Evolutionary conservation across 2,888 invertebrate species (phyloP).

Genomic region (Cantharis lateralis): DNA sequence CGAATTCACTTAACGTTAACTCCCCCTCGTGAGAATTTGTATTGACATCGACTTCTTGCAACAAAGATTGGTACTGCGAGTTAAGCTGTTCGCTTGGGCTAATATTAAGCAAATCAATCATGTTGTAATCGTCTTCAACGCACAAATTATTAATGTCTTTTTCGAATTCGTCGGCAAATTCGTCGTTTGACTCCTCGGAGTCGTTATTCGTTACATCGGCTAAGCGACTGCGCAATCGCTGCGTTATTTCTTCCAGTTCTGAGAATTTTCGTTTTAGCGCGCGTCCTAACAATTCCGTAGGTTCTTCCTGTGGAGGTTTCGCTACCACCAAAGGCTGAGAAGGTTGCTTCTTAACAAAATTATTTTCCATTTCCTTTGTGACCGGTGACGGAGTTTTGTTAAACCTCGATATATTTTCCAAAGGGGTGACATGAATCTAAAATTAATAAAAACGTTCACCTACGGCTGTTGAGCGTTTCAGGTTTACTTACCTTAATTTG

Average conservation of each 20-base stretch:
- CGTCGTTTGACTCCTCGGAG: constrained; percentile 54
- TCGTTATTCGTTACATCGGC: constrained; percentile 62
- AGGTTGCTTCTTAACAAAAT: not conserved
- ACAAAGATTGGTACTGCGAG: constrained; percentile 29
- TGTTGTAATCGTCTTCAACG: constrained; percentile 52
- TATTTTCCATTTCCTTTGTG: not conserved
- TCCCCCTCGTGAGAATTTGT: constrained; percentile 3
- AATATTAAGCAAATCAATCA: constrained; percentile 44
- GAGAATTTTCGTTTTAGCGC: constrained; percentile 65
- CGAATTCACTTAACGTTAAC: not conserved
- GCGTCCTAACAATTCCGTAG: constrained; percentile 52
- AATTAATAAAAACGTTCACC: not conserved
- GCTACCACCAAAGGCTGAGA: not conserved
- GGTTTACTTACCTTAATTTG: constrained; percentile 60
- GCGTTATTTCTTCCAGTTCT: constrained; percentile 67
- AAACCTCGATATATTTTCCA: constrained; percentile 56
- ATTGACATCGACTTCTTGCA: constrained; percentile 23
- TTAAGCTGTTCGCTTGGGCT: constrained; percentile 31
- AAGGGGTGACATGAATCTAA: constrained; percentile 60
- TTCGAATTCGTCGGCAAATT: constrained; percentile 62
- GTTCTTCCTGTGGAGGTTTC: constrained; percentile 35
- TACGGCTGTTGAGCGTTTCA: too few species aligned
- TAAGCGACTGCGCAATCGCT: constrained; percentile 62
- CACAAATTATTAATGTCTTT: constrained; percentile 60
- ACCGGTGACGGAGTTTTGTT: not conserved